Conservation (phyloP, 2,113 vertebrate species). For the Orcinus orca region DNA sequence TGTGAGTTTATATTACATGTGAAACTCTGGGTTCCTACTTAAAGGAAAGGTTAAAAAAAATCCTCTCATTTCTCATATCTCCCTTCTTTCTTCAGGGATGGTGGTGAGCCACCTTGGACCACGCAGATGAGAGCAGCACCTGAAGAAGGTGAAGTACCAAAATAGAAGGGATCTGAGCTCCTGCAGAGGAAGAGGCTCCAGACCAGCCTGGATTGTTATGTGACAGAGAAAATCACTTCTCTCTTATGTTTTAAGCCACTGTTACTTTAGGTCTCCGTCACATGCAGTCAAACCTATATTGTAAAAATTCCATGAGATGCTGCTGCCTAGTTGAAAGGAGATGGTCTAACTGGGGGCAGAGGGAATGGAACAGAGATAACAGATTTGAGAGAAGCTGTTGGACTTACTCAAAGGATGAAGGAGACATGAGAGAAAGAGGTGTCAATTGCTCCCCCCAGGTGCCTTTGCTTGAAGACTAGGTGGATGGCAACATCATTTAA, state of each 20-base stretch:
- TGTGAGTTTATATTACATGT: background rate
- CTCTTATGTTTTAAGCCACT: background rate
- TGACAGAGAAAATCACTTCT: background rate
- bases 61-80: background rate
- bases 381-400: background rate
- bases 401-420: background rate
- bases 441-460: fast-evolving
- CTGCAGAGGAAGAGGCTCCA: background rate
- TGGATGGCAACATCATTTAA: background rate
- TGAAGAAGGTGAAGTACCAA: background rate
- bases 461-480: background rate
- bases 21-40: background rate
- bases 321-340: background rate
- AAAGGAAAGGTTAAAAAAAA: background rate
- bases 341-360: background rate
- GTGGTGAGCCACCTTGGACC: background rate
- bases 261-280: background rate
- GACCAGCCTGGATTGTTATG: background rate
- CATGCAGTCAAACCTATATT: background rate
- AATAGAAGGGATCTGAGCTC: background rate
- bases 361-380: background rate
- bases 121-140: background rate
- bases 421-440: background rate
- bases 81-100: background rate
- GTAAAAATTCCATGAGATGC: background rate